A percentile compares a stretch with the other conserved stretches of the same genome.
Conservation (phyloP, 2,888 invertebrate genomes). For the Liodrosophila aerea region DNA sequence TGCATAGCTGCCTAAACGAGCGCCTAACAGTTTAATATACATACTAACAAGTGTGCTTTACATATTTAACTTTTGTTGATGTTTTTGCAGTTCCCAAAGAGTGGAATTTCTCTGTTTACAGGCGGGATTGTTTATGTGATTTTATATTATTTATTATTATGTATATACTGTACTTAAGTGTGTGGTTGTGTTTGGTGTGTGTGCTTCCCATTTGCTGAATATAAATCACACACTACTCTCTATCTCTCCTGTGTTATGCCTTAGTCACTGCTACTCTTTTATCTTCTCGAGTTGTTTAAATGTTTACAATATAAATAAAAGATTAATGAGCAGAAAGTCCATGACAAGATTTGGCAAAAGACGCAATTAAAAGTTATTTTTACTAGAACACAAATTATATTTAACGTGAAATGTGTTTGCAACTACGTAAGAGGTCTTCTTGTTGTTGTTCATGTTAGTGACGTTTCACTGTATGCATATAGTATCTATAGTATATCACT, state of each 20-base stretch:
- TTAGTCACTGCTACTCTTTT: conserved; percentile 6
- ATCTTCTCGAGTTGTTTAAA: conserved; percentile 13
- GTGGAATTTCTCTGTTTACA: too few relatives aligned
- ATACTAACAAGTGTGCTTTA: too few relatives aligned
- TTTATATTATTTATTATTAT: background rate
- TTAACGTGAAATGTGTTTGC: background rate
- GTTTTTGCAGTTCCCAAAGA: too few relatives aligned
- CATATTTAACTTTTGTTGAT: too few relatives aligned
- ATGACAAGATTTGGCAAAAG: conserved; percentile 9
- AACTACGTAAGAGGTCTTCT: conserved; percentile 4
- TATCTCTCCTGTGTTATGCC: background rate
- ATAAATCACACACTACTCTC: conserved; percentile 23
- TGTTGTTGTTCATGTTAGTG: conserved; percentile 13
- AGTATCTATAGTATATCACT: conserved; percentile 35
- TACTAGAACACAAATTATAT: background rate
- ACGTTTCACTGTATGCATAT: conserved; percentile 15
- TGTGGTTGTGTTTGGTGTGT: too few relatives aligned
- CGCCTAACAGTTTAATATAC: too few relatives aligned
- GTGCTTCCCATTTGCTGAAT: conserved; percentile 16
- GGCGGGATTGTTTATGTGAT: too few relatives aligned
- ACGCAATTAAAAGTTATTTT: conserved; percentile 22
- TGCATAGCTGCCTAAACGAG: too few relatives aligned
- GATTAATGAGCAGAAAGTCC: conserved; percentile 15
- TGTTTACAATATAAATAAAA: conserved; percentile 47
- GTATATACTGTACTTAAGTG: too few relatives aligned